A percentile compares a stretch with the other conserved stretches of the same genome.
Evolutionary conservation across 37 sponge, comb jelly and placozoan genomes (phyloP).

Genomic region (Haliclona indistincta): DNA sequence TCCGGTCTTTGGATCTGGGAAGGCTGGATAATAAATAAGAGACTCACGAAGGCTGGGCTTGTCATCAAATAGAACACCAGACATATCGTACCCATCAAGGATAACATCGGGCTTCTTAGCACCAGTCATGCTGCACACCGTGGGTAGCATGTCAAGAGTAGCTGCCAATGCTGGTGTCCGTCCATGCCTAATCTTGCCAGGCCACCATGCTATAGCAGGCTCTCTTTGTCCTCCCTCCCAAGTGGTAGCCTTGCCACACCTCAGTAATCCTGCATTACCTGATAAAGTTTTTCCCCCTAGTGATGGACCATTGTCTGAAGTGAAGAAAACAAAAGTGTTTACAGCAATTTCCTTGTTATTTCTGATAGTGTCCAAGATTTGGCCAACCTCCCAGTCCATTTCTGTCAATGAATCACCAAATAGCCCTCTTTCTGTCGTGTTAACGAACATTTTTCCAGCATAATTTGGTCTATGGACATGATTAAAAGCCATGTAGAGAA

Average conservation of each 20-base stretch:
- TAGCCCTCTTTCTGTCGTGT: conserved; percentile 51
- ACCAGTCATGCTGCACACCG: conserved; percentile 43
- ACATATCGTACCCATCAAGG: conserved; percentile 83
- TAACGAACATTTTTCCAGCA: conserved; percentile 69
- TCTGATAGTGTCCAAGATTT: conserved; percentile 51
- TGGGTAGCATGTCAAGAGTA: conserved; percentile 74
- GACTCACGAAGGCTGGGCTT: conserved; percentile 44
- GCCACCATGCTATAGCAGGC: conserved; percentile 86
- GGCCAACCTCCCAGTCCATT: conserved; percentile 70
- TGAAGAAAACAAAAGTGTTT: conserved; percentile 84
- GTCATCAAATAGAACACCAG: conserved; percentile 66
- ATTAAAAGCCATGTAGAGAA: conserved; percentile 79
- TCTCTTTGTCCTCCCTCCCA: conserved; percentile 83
- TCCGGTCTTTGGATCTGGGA: conserved; percentile 30
- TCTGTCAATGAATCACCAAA: conserved; percentile 80
- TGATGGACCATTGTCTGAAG: conserved; percentile 73
- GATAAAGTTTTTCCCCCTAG: conserved; percentile 4
- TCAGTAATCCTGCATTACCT: conserved; percentile 75
- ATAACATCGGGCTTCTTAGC: conserved; percentile 34
- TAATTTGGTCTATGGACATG: conserved; percentile 81
- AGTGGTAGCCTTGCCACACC: conserved; percentile 82
- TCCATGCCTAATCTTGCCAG: conserved; percentile 66
- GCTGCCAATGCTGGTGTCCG: conserved; percentile 68
- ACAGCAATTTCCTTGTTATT: conserved; percentile 47
- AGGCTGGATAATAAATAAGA: conserved; percentile 58